Evolutionary conservation across 2,113 vertebrate genomes (phyloP).

Genomic region (Manacus vitellinus): DNA sequence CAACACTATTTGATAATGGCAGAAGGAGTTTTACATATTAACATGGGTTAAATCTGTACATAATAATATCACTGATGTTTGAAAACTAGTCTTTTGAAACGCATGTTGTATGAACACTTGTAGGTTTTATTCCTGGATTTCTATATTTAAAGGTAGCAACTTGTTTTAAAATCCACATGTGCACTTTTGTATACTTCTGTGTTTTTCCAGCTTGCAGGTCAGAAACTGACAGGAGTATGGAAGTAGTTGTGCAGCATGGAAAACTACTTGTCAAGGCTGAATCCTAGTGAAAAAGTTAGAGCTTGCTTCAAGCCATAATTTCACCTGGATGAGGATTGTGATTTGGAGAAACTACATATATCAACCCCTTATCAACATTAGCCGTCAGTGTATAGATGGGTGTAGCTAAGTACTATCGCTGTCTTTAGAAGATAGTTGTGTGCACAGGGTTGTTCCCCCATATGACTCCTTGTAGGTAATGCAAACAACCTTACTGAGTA

Average conservation of each 20-base stretch:
- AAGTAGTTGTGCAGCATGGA: neutral
- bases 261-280: neutral
- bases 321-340: neutral
- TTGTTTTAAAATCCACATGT: neutral
- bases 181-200: rapidly evolving
- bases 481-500: neutral
- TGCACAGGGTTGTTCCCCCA: neutral
- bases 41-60: neutral
- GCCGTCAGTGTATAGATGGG: neutral
- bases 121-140: neutral
- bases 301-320: neutral
- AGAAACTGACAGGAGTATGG: neutral
- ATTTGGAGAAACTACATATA: neutral
- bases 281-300: neutral
- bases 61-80: rapidly evolving
- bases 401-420: rapidly evolving
- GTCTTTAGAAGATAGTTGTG: neutral
- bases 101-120: rapidly evolving
- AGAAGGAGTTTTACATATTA: neutral
- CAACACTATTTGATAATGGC: neutral
- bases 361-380: neutral
- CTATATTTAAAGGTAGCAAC: neutral
- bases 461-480: neutral
- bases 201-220: neutral
- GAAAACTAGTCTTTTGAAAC: neutral